A percentile compares a stretch with the other conserved stretches of the same genome.
Conservation (phyloP, 2,888 invertebrate genomes). For the Branchellion lobata region DNA sequence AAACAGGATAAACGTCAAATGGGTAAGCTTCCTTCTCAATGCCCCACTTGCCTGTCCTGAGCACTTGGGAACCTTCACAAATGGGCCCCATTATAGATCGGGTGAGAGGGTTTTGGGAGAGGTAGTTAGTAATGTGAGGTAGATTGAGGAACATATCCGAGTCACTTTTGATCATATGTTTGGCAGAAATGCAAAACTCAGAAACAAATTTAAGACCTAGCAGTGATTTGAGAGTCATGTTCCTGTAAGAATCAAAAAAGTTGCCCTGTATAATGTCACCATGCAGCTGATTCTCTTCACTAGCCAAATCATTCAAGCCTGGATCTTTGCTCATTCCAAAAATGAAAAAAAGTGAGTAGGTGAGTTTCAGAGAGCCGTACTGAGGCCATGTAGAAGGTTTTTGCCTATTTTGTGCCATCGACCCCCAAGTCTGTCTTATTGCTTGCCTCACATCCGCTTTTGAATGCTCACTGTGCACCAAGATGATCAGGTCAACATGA, state of each 20-base stretch:
- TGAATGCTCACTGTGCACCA: constrained; percentile 65
- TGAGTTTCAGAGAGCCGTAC: not conserved
- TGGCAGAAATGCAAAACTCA: constrained; percentile 48
- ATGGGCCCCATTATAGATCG: constrained; percentile 51
- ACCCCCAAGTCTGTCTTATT: constrained; percentile 57
- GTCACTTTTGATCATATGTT: constrained; percentile 52
- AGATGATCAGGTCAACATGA: constrained; percentile 47
- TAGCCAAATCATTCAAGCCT: constrained; percentile 39
- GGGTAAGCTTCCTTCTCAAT: constrained; percentile 48
- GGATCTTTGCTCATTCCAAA: constrained; percentile 49
- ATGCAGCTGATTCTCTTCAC: constrained; percentile 42
- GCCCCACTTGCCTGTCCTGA: constrained; percentile 50
- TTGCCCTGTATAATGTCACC: constrained; percentile 50
- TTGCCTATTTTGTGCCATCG: constrained; percentile 21
- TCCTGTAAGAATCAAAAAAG: constrained; percentile 50
- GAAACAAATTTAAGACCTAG: constrained; percentile 51
- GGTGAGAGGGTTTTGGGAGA: constrained; percentile 34
- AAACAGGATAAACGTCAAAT: constrained; percentile 50
- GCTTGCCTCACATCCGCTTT: constrained; percentile 64
- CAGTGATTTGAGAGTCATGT: constrained; percentile 53
- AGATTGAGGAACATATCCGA: constrained; percentile 53
- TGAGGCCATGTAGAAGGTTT: constrained; percentile 46
- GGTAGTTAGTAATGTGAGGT: constrained; percentile 47
- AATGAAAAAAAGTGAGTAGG: constrained; percentile 49
- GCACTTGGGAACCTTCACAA: constrained; percentile 47